Base-by-base conservation (phyloP, 2,113 vertebrate species). In the Morone saxatilis region DNA sequence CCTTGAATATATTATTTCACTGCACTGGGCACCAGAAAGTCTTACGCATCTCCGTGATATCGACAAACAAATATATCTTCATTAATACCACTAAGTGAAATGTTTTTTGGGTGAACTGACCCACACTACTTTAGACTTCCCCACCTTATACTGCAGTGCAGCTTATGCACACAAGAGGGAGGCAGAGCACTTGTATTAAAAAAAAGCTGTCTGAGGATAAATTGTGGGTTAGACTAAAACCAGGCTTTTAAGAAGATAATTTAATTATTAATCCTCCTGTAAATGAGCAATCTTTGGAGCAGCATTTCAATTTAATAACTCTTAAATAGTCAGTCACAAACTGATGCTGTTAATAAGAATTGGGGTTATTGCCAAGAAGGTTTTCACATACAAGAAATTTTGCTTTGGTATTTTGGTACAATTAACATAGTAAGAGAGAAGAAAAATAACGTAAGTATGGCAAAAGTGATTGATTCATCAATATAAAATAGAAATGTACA, bases 161-260 rank as follows among this genome's bases (percentile, higher is more conserved):
- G 0, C 22, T 4, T 12, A 25, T 70, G 17, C 17, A 78, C 90
- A 86, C 76, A 45, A 81, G 76, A 71, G 45, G 57, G 80, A 45
- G 22, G 50, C 22, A 81, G 6, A 82, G 31, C 7, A 65, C 45
- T 36, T 40, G n/a, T 36, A 6, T 13, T 13, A 14, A 7, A 36
- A 43, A 19, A 4, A 8, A 0, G 25, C 4, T 7, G 10, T 19
- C 19, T 9, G 0, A 45, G 31, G 17, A 6, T 19, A 12, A n/a
- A 45, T 25, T 5, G 65, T 25, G 41, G 22, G 11, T 43, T 5
- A 40, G 1, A 1, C 68, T n/a, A 31, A 31, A 31, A 31, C 31
- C 31, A 31, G 6, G 51, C 5, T 16, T 56, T 2, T 16, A 17
- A 2, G 13, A 71, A 17, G 20, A 40, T 12, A 12, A 74, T 61